These are phyloP conservation scores for Phrynocephalus versicolor DNA, from an alignment of 2,113 vertebrate species.

Conservation along the genomic window DNA sequence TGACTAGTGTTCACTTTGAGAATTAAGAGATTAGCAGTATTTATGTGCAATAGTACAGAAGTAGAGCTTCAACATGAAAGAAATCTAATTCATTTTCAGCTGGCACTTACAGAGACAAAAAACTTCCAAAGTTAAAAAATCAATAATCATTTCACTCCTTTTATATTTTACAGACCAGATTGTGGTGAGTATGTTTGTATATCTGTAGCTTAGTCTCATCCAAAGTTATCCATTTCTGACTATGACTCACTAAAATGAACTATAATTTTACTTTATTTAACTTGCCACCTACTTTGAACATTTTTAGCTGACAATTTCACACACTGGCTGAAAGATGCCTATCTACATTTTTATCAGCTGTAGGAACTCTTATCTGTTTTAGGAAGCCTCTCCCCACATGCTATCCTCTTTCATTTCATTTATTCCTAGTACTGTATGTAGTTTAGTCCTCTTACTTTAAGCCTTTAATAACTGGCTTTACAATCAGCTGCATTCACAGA, in stretches of 20 bases:
- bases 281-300: neutral
- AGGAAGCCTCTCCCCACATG: neutral
- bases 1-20: neutral
- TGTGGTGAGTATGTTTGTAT: neutral
- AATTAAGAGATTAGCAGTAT: neutral
- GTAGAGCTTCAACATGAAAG: fast-evolving
- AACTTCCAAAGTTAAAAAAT: fast-evolving
- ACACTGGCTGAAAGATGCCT: neutral
- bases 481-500: no score
- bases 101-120: fast-evolving
- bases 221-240: neutral
- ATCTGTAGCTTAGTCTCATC: neutral
- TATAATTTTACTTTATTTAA: neutral
- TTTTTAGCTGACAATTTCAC: neutral
- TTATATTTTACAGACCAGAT: neutral
- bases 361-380: neutral
- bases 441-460: neutral
- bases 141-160: neutral
- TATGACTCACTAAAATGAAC: fast-evolving
- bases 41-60: fast-evolving
- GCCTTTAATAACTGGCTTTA: neutral
- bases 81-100: fast-evolving
- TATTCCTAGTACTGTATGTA: neutral
- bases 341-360: neutral
- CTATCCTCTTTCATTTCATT: neutral